These are phyloP conservation scores for Alligator mississippiensis DNA, from an alignment of 2,113 vertebrate genomes.

Conservation along the genomic window DNA sequence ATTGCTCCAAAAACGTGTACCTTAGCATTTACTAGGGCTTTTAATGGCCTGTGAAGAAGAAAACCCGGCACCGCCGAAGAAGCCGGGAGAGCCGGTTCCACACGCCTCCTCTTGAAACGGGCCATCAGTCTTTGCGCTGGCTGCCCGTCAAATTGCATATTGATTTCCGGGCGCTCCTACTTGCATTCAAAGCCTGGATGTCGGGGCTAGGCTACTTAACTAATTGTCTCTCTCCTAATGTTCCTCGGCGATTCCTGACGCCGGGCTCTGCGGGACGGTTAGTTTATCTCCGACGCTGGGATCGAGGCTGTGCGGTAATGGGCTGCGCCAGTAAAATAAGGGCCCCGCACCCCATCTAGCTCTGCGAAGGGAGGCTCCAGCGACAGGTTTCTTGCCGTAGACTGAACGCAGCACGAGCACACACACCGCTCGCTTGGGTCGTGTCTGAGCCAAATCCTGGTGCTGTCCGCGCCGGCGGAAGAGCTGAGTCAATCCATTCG, in stretches of 20 bases:
- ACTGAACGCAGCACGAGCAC: fast-evolving
- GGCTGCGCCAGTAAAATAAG: background rate
- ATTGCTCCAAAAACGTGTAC: fast-evolving
- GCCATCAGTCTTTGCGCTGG: fast-evolving
- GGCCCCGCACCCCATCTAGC: fast-evolving
- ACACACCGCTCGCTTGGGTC: fast-evolving
- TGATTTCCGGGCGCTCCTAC: fast-evolving
- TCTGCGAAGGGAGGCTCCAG: background rate
- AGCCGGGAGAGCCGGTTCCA: background rate
- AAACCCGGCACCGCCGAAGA: fast-evolving
- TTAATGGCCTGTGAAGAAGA: fast-evolving
- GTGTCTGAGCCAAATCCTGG: background rate
- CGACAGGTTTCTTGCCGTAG: fast-evolving
- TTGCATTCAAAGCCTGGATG: background rate
- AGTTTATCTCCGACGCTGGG: background rate
- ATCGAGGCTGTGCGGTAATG: fast-evolving
- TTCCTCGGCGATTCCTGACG: fast-evolving
- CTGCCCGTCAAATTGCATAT: fast-evolving
- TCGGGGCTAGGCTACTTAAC: background rate
- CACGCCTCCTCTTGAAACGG: fast-evolving
- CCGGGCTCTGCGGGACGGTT: fast-evolving
- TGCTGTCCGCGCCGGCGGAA: fast-evolving
- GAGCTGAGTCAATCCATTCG: no score
- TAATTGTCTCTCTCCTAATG: background rate
- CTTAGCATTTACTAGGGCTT: fast-evolving